Evolutionary conservation across 2,797 vertebrate genomes (phyloP), one percentile per base, ranked within the genome.

Genomic region (Geotrypetes seraphini): DNA sequence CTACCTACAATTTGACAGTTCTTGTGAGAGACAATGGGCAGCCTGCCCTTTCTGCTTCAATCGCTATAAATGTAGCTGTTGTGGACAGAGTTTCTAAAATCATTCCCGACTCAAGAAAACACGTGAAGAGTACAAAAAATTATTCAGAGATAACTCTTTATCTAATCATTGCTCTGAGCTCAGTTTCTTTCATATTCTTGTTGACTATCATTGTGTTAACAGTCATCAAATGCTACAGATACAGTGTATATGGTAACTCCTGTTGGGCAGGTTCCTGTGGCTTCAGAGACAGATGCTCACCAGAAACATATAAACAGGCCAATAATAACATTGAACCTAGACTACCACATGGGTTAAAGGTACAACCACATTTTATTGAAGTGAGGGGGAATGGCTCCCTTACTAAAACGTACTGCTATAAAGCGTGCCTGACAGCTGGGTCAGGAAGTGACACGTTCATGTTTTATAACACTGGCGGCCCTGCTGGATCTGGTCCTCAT

Each of bases 401-500:
- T 57, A 95, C 94, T 25, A 96, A 96, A 82, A 97, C 92, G 6
- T 96, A 96, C 78, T 96, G 94, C 79, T 97, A 96, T 69, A 97
- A 96, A 71, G 91, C 92, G 10, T 97, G 91, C 51, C 66, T 96
- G 60, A 93, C 94, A 1, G 87, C 89, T 8, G 93, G 92, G 4
- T 97, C 94, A 16, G 94, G 92, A 80, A 97, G 92, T 47, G 94
- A 97, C 68, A 94, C 91, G 41, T 96, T 97, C 69, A 97, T 97
- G 92, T 96, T 96, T 85, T 96, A 97, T 84, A 95, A 97, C 64
- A 95, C 90, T 22, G 92, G 90, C 56, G 80, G 83, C 28, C 91
- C 91, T 5, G 60, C 71, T 42, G 79, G 76, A 57, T 66, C 89
- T 29, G 87, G 85, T 43, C 64, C 78, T 34, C 86, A 89, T 62